Evolutionary conservation across 2,888 invertebrate species (phyloP).

Genomic region (Teleiodes luculella): DNA sequence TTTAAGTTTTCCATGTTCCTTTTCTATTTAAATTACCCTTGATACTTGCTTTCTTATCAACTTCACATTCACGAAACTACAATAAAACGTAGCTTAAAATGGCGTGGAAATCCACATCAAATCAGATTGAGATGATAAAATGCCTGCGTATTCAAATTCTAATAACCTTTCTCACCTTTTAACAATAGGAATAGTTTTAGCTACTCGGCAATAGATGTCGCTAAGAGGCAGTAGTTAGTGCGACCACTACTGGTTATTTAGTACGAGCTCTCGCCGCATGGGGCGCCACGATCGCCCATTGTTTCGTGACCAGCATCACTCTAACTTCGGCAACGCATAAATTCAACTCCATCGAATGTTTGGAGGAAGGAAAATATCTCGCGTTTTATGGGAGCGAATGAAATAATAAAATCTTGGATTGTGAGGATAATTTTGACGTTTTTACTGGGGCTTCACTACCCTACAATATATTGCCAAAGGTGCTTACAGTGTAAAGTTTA

Average conservation of each 20-base stretch:
- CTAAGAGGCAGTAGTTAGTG: constrained; percentile 33
- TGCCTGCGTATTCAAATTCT: constrained; percentile 26
- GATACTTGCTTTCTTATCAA: background rate
- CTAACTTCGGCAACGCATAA: constrained; percentile 73
- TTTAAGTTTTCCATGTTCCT: constrained; percentile 24
- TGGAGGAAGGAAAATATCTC: constrained; percentile 30
- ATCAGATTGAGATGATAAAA: constrained; percentile 27
- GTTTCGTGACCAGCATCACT: constrained; percentile 64
- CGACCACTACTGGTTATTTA: constrained; percentile 26
- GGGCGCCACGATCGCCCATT: constrained; percentile 76
- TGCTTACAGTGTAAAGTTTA: no score
- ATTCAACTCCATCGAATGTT: constrained; percentile 49
- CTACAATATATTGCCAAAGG: no score
- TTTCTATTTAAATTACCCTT: constrained; percentile 2
- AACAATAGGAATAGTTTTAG: constrained; percentile 37
- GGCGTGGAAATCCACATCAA: background rate
- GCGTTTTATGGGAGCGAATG: constrained; percentile 14
- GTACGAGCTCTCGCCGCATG: constrained; percentile 65
- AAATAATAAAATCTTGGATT: background rate
- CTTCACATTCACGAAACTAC: background rate
- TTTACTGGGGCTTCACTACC: background rate
- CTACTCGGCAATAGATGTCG: constrained; percentile 71
- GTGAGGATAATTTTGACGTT: background rate
- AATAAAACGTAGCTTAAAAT: background rate
- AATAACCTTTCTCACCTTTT: constrained; percentile 25